Evolutionary conservation across 2,888 invertebrate species (phyloP).

Genomic region (Leucophora obtusa): DNA sequence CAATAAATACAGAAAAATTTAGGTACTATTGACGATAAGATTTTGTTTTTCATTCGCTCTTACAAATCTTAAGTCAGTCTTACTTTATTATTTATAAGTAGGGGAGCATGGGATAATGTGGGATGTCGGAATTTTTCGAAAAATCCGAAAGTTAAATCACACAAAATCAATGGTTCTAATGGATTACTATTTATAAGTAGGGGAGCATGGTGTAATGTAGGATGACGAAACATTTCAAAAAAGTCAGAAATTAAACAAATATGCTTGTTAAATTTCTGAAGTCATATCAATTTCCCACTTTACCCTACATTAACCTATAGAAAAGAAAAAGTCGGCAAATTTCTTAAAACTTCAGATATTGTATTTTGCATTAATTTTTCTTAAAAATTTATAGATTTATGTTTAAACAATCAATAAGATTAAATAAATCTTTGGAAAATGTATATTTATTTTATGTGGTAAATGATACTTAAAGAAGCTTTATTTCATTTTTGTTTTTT

Average conservation of each 20-base stretch:
- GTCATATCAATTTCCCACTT: too few species aligned
- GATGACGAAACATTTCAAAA: too few species aligned
- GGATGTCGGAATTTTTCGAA: too few species aligned
- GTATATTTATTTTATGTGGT: neutral
- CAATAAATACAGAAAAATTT: slow-evolving; percentile 40
- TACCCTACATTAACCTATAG: neutral
- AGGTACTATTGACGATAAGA: slow-evolving; percentile 43
- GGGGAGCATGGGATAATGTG: neutral
- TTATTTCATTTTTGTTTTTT: slow-evolving; percentile 10
- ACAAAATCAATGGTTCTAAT: too few species aligned
- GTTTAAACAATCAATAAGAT: slow-evolving; percentile 25
- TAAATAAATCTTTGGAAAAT: slow-evolving; percentile 28
- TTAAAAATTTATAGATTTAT: slow-evolving; percentile 40
- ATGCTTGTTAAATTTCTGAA: too few species aligned
- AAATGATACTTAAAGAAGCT: slow-evolving; percentile 17
- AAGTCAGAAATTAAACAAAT: too few species aligned
- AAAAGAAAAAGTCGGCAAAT: slow-evolving; percentile 42
- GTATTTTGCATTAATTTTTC: slow-evolving; percentile 14
- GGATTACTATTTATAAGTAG: too few species aligned
- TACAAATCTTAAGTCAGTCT: slow-evolving; percentile 41
- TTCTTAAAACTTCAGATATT: slow-evolving; percentile 11
- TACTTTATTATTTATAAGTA: slow-evolving; percentile 13
- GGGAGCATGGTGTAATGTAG: too few species aligned
- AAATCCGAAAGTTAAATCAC: too few species aligned
- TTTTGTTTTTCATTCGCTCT: slow-evolving; percentile 27